Evolutionary conservation across 2,888 invertebrate genomes (phyloP).

Genomic region (Oeneis ivallda): DNA sequence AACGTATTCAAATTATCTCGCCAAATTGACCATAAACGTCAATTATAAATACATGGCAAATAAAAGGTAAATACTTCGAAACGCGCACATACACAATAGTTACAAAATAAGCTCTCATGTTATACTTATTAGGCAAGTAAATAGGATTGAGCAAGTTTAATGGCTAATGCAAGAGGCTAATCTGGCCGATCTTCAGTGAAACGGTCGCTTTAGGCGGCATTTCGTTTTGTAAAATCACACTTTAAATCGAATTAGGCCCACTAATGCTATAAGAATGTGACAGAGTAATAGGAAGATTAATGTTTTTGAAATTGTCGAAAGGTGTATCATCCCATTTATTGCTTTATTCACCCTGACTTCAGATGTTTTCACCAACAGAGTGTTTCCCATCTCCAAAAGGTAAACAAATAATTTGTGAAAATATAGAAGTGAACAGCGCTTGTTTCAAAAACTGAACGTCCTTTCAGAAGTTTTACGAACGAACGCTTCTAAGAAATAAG

Average conservation of each 20-base stretch:
- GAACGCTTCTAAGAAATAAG: too few species aligned
- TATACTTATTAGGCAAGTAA: slow-evolving; percentile 37
- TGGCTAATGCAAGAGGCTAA: slow-evolving; percentile 33
- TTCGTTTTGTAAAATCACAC: slow-evolving; percentile 29
- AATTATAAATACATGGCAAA: slow-evolving; percentile 23
- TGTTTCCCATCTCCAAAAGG: too few species aligned
- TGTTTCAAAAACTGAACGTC: too few species aligned
- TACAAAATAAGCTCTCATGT: slow-evolving; percentile 43
- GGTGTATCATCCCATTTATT: background rate
- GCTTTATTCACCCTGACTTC: too few species aligned
- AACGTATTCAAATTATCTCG: slow-evolving; percentile 21
- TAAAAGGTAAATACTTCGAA: slow-evolving; percentile 8
- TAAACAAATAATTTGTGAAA: too few species aligned
- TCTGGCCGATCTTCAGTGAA: slow-evolving; percentile 39
- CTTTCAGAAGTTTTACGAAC: too few species aligned
- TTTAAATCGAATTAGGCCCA: slow-evolving; percentile 22
- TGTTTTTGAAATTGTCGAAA: slow-evolving; percentile 5
- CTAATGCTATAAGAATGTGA: slow-evolving; percentile 10
- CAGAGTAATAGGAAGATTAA: slow-evolving; percentile 10
- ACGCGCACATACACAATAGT: slow-evolving; percentile 41
- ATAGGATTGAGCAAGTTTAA: slow-evolving; percentile 32
- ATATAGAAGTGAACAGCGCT: too few species aligned
- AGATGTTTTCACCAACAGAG: too few species aligned
- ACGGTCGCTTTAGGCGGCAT: slow-evolving; percentile 39
- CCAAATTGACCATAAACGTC: slow-evolving; percentile 28